Percentiles rank a stretch among this genome's conserved stretches.
phyloP scores from a whole-genome alignment of 1,140 invertebrate genomes.

The Meteorus sp. region DNA sequence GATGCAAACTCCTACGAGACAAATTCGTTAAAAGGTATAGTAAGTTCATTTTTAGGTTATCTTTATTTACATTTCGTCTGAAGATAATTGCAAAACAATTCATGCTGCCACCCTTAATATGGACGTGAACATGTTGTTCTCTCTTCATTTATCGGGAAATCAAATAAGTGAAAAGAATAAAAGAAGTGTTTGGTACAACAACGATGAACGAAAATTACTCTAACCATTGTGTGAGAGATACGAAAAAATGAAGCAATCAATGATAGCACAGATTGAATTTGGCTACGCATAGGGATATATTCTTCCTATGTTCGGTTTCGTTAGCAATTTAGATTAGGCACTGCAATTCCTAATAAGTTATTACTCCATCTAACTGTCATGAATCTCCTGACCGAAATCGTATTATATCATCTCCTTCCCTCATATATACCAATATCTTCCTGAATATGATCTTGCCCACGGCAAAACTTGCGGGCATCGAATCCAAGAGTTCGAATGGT shows the following conservation, averaged over 20 bases:
- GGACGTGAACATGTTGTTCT: too few relatives aligned
- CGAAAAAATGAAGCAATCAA: too few relatives aligned
- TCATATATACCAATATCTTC: too few relatives aligned
- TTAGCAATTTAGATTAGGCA: slow-evolving; percentile 18
- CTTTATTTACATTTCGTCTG: not conserved
- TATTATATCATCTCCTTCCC: too few relatives aligned
- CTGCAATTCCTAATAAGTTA: not conserved
- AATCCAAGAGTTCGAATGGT: not conserved
- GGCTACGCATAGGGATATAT: too few relatives aligned
- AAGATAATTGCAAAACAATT: not conserved
- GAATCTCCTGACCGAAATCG: slow-evolving; percentile 10
- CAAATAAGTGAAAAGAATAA: too few relatives aligned
- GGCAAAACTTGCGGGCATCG: not conserved
- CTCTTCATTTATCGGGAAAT: too few relatives aligned
- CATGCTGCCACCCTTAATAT: not conserved
- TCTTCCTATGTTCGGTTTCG: too few relatives aligned
- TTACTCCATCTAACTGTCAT: slow-evolving; percentile 10
- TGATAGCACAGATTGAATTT: too few relatives aligned
- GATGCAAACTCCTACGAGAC: slow-evolving; percentile 60
- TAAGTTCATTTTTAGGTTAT: slow-evolving; percentile 9
- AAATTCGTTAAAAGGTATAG: slow-evolving; percentile 63
- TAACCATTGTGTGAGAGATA: too few relatives aligned
- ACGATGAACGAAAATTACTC: too few relatives aligned
- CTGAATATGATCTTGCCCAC: not conserved
- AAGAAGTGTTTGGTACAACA: too few relatives aligned